Evolutionary conservation across 2,797 vertebrate genomes (phyloP), one percentile per base, ranked within the genome.

Genomic region (Sebastes itinus): DNA sequence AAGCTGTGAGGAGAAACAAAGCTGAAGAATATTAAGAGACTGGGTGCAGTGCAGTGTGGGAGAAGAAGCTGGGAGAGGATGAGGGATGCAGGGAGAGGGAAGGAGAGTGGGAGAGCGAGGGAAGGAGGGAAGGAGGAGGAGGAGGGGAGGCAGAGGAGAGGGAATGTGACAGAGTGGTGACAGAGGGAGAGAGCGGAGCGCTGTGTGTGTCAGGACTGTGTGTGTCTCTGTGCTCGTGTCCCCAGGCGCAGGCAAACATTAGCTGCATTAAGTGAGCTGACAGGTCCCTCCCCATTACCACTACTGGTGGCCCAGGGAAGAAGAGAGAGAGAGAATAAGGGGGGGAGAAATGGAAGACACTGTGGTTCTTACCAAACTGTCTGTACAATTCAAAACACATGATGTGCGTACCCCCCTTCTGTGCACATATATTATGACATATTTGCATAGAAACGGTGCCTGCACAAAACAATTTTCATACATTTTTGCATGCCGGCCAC

Each of bases 221-320:
- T 94, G 92, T 88, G 90, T 93, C 88, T 91, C 87, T 90, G 88
- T 91, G 92, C 88, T 94, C 38, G 85, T 95, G 61, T 90, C 91
- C 94, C 92, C 92, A 92, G 95, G 95, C 95, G 88, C 94, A 95
- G 93, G 90, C 94, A 95, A 94, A 94, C 91, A 90, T 93, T 94
- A 93, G 93, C 95, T 96, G 94, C 92, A 95, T 94, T 93, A 93
- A 92, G 90, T 92, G 92, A 93, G 92, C 90, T 94, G 93, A 94
- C 89, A 93, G 95, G 95, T 96, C 94, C 94, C 92, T 95, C 92
- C 95, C 94, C 91, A 96, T 96, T 96, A 96, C 94, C 95, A 94
- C 88, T 86, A 91, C 95, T 95, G 95, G 95, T 95, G 95, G 94
- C 94, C 90, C 83, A 93, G 75, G 46, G 71, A 94, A 80, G 65